phyloP scores from a whole-genome alignment of 2,888 invertebrate genomes.

The Euproctis similis region DNA sequence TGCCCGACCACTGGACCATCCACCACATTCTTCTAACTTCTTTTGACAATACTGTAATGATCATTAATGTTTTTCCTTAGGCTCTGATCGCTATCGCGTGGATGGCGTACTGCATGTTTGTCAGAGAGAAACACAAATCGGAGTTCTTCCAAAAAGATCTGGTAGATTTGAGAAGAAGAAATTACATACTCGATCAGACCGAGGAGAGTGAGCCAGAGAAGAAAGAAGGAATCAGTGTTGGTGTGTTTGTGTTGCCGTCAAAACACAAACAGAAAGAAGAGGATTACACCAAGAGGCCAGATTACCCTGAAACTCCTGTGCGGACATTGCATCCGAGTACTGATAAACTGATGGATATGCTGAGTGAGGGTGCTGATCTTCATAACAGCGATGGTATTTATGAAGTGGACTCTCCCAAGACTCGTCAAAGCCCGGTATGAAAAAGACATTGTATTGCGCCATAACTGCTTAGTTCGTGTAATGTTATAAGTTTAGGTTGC shows the following conservation, averaged over 20 bases:
- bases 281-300: slow-evolving; percentile 49
- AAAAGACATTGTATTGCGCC: neutral
- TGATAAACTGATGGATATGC: slow-evolving; percentile 48
- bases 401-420: slow-evolving; percentile 40
- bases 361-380: slow-evolving; percentile 35
- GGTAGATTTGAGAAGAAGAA: slow-evolving; percentile 43
- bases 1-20: no score
- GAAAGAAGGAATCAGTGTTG: slow-evolving; percentile 40
- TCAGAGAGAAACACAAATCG: slow-evolving; percentile 54
- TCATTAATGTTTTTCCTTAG: slow-evolving; percentile 28
- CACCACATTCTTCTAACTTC: no score
- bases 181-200: slow-evolving; percentile 34
- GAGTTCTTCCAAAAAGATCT: slow-evolving; percentile 50
- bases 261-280: slow-evolving; percentile 46
- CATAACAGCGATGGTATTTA: slow-evolving; percentile 47
- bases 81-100: slow-evolving; percentile 48
- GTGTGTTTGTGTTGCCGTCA: slow-evolving; percentile 54
- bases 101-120: slow-evolving; percentile 66
- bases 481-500: no score
- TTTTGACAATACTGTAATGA: no score
- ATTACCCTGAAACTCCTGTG: slow-evolving; percentile 57
- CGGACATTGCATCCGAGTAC: slow-evolving; percentile 37
- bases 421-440: slow-evolving; percentile 50
- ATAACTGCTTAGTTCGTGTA: no score
- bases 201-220: slow-evolving; percentile 25